phyloP scores from a whole-genome alignment of 2,888 invertebrate genomes.

The Opisthograptis luteolata region DNA sequence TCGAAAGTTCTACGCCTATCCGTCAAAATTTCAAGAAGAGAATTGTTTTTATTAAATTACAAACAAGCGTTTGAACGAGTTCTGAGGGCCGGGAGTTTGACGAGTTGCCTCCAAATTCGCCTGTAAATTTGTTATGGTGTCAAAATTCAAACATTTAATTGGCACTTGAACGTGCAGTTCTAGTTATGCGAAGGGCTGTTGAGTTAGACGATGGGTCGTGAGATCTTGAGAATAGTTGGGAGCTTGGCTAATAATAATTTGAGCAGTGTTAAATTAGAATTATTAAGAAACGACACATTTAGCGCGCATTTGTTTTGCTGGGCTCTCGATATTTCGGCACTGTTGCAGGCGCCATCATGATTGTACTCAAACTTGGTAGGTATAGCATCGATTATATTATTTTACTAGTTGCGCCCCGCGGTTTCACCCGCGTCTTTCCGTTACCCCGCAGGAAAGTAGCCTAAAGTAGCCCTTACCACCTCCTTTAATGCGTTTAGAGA shows the following conservation, averaged over 20 bases:
- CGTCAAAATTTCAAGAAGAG: slow-evolving; percentile 55
- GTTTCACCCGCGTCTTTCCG: no score
- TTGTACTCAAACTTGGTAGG: no score
- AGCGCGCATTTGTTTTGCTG: no score
- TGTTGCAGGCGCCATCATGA: no score
- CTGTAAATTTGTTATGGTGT: slow-evolving; percentile 24
- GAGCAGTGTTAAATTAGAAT: not conserved
- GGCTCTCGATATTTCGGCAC: no score
- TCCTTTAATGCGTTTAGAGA: no score
- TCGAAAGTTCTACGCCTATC: slow-evolving; percentile 63
- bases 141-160: slow-evolving; percentile 22
- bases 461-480: no score
- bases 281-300: not conserved
- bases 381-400: no score
- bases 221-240: slow-evolving; percentile 9
- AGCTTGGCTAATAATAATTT: slow-evolving; percentile 9
- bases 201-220: slow-evolving; percentile 4
- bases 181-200: not conserved
- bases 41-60: slow-evolving; percentile 40
- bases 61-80: slow-evolving; percentile 31
- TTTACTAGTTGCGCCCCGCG: no score
- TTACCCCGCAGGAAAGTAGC: no score
- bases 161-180: slow-evolving; percentile 12
- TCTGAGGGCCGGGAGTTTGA: slow-evolving; percentile 9
- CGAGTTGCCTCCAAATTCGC: slow-evolving; percentile 10